phyloP scores from a whole-genome alignment of 2,888 invertebrate genomes.

The Tribolium freemani region DNA sequence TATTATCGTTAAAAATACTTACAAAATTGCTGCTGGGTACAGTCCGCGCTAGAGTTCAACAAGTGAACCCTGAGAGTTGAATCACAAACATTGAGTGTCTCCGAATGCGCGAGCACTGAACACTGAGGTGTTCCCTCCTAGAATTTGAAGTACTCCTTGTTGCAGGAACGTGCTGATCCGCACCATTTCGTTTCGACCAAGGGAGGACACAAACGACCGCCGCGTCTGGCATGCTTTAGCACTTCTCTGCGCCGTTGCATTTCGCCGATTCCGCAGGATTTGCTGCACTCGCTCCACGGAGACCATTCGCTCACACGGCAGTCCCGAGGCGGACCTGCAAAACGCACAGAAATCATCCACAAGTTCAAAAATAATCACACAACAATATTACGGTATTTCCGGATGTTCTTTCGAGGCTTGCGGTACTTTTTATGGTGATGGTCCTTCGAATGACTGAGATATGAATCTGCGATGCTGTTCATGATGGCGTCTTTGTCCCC shows the following conservation, averaged over 20 bases:
- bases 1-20: constrained; percentile 58
- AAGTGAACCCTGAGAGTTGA: constrained; percentile 44
- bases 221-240: constrained; percentile 81
- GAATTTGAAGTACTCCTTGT: constrained; percentile 73
- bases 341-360: too few relatives aligned
- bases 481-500: constrained; percentile 80
- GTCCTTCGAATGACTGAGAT: constrained; percentile 69
- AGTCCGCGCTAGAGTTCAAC: constrained; percentile 44
- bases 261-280: constrained; percentile 91
- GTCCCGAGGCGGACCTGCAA: constrained; percentile 77
- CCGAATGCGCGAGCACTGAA: constrained; percentile 36
- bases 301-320: constrained; percentile 91
- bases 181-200: constrained; percentile 91
- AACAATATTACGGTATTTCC: constrained; percentile 68
- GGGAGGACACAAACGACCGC: constrained; percentile 87
- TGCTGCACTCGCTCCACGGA: constrained; percentile 89
- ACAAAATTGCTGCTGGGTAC: constrained; percentile 50
- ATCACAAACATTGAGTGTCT: constrained; percentile 43
- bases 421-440: constrained; percentile 66
- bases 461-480: constrained; percentile 80
- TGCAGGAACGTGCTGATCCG: constrained; percentile 80
- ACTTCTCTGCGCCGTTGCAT: constrained; percentile 85
- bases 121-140: constrained; percentile 35
- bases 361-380: too few relatives aligned
- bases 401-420: constrained; percentile 64